Base-by-base conservation (phyloP, 53 echinoderm and acorn worm species). In the Mesocentrotus franciscanus region DNA sequence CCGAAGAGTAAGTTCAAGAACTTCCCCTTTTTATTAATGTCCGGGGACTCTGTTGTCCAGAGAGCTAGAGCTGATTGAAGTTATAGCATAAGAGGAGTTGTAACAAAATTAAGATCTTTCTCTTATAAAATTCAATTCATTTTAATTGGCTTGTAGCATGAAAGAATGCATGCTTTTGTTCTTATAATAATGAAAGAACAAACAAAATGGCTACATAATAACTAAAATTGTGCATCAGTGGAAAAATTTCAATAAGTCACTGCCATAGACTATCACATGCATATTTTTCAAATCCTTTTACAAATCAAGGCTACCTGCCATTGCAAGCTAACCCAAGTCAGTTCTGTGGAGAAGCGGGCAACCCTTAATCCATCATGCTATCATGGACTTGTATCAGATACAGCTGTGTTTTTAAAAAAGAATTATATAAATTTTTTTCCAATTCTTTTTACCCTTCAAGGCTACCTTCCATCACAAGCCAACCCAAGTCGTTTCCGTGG, bases 401-500 rank as follows among this genome's bases (percentile, higher is more conserved):
- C 95, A 96, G 96, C 89, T 98, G 97, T 33, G 97, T 49, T 49
- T 49, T 68, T 68, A 24, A 68, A 20, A 3, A 68, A 33, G 9
- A 27, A 76, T 30, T 30, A 39, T 42, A 20, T 42, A 42, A 0
- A n/a, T 72, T 1, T 36, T 81, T 81, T 18, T 42, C 20, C 5
- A 36, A 17, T 81, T 87, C 10, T 56, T 2, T 24, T 26, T n/a
- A 4, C 9, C 49, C 26, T 58, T 59, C 12, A 62, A 98, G 98
- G 95, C 74, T 98, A 95, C 95, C 68, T 89, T 9, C 97, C 97
- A 6, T 89, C 62, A 4, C 96, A 96, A 56, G 97, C 95, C 90
- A 98, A 98, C 92, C 98, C 98, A 55, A 84, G 39, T 10, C 79
- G 60, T 32, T 90, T 98, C 93, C 71, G 85, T 26, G 97, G 94